Evolutionary conservation across 2,888 invertebrate species (phyloP), one percentile per base, ranked within the genome.

Genomic region (Melinaea marsaeus): DNA sequence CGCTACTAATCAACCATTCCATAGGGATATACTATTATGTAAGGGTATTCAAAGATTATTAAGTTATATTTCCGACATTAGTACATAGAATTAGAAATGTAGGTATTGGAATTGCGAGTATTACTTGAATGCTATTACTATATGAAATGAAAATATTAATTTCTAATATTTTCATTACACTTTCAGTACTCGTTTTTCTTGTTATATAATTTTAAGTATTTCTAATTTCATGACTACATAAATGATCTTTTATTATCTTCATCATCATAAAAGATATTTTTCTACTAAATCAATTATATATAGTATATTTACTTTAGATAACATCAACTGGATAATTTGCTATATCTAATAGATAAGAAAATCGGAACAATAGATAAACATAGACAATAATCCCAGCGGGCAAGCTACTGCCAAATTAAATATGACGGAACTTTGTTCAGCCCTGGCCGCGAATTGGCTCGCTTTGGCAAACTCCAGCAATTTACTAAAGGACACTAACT

Each of bases 401-500:
- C 56, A 46, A 64, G 65, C 68, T 68, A 69, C 55, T 74, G 74
- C 73, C 73, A 77, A 78, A 78, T 75, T 77, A 78, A 76, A 77
- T 77, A 76, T 74, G 74, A 73, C 68, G 68, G 67, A 75, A 77
- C 71, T 76, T 76, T 62, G 61, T 58, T 62, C 66, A 64, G 65
- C 68, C 59, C 69, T 65, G 69, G 63, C 58, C 64, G 67, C 60
- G 70, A 75, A 74, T 74, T 72, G 73, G 75, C 74, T 67, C 71
- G 71, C 71, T 74, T 72, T 63, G 65, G 63, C 62, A 63, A 71
- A 73, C 70, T 75, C 68, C 57, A 63, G 64, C 71, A 71, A 74
- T 75, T 73, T 75, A 68, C 67, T 60, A 65, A 66, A 65, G 66
- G 63, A 65, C 60, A 71, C 67, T 73, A 69, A 71, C 65, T 71